Percentiles rank a stretch among this genome's conserved stretches.
Conservation (phyloP, 2,888 invertebrate genomes). For the Rambutsinella grinnellia region DNA sequence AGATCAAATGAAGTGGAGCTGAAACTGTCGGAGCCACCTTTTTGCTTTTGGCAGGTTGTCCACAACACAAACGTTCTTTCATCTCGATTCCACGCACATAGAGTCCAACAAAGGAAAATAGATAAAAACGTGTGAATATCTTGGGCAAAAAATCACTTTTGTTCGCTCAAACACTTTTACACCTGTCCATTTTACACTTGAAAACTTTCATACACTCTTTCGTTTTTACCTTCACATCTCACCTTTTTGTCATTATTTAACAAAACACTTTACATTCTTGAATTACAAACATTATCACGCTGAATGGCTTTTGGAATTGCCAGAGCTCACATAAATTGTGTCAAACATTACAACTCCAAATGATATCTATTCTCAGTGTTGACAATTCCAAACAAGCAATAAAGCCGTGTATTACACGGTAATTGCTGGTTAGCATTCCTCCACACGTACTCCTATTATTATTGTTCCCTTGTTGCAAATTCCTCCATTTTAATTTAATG, state of each 20-base stretch:
- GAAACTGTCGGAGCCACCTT: slow-evolving; percentile 63
- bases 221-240: no score
- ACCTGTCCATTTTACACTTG: not conserved
- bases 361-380: not conserved
- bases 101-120: not conserved
- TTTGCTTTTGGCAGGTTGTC: slow-evolving; percentile 59
- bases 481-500: not conserved
- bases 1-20: slow-evolving; percentile 63
- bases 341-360: not conserved
- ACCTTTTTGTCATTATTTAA: no score
- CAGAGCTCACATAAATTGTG: not conserved
- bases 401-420: not conserved
- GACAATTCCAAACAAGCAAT: not conserved
- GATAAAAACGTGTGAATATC: not conserved
- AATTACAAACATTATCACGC: no score
- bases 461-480: not conserved
- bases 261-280: no score
- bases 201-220: not conserved
- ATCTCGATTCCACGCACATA: slow-evolving; percentile 46
- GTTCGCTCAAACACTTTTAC: not conserved
- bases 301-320: not conserved
- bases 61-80: slow-evolving; percentile 64
- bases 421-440: not conserved
- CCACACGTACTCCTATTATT: not conserved
- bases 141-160: not conserved